A percentile compares a stretch with the other conserved stretches of the same genome.
These are phyloP conservation scores for Pangasius krempfi DNA, from an alignment of 2,797 vertebrate species.

Conservation along the genomic window DNA sequence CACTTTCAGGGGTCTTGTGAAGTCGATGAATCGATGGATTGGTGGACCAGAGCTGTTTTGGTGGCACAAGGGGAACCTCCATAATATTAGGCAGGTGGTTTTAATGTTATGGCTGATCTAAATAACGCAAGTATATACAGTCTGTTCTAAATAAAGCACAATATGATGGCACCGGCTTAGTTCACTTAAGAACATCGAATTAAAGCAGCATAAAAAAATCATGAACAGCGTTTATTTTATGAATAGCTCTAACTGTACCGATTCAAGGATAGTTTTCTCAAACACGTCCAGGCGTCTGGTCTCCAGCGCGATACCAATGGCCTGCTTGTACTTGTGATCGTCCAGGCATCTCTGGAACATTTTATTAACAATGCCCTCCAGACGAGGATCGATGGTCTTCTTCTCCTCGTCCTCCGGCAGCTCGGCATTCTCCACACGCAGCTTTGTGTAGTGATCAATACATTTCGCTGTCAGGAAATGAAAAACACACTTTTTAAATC, in stretches of 20 bases:
- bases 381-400: conserved; percentile 90
- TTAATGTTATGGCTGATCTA: too few relatives aligned
- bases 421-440: conserved; percentile 96
- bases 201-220: not conserved
- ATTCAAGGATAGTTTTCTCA: conserved; percentile 95
- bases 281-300: conserved; percentile 94
- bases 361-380: conserved; percentile 98
- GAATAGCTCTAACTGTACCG: conserved; percentile 71
- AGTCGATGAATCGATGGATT: too few relatives aligned
- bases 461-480: conserved; percentile 85
- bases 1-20: too few relatives aligned
- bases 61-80: too few relatives aligned
- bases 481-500: conserved; percentile 5
- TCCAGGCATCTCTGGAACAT: conserved; percentile 97
- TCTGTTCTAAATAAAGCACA: not conserved
- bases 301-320: conserved; percentile 95
- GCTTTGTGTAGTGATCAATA: conserved; percentile 97
- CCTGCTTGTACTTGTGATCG: conserved; percentile 98
- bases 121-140: too few relatives aligned
- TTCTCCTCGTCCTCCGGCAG: conserved; percentile 91
- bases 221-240: not conserved
- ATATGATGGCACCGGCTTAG: not conserved
- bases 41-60: too few relatives aligned
- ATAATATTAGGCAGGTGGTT: too few relatives aligned
- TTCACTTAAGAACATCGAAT: not conserved